phyloP scores from a whole-genome alignment of 2,797 vertebrate genomes.

The Ctenochaetus hawaiiensis region DNA sequence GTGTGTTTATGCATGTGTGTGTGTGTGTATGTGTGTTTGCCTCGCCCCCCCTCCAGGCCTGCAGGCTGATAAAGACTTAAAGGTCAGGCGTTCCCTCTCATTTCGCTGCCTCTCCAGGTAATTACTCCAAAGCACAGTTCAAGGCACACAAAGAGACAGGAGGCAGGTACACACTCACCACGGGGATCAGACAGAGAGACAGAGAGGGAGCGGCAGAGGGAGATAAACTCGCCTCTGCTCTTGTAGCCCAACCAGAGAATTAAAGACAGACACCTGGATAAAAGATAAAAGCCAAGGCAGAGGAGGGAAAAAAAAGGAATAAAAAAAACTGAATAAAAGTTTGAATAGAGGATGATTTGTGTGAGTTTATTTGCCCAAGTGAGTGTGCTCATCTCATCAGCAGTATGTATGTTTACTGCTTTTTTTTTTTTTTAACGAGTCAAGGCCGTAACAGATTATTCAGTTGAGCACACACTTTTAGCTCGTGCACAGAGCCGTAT shows the following conservation, averaged over 20 bases:
- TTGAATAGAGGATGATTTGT: slow-evolving; percentile 41
- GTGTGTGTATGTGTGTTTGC: slow-evolving; percentile 32
- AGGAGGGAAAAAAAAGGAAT: not conserved
- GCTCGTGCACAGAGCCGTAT: slow-evolving; percentile 17
- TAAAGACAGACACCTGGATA: slow-evolving; percentile 55
- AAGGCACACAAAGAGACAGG: slow-evolving; percentile 65
- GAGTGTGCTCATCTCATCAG: not conserved
- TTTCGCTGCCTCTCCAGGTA: slow-evolving; percentile 73
- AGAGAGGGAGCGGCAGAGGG: slow-evolving; percentile 15
- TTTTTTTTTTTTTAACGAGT: not conserved
- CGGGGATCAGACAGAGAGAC: slow-evolving; percentile 52
- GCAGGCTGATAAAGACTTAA: slow-evolving; percentile 72
- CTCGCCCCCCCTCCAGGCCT: slow-evolving; percentile 37
- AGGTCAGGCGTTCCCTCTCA: slow-evolving; percentile 77
- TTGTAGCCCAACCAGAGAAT: slow-evolving; percentile 61
- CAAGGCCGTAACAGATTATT: slow-evolving; percentile 31
- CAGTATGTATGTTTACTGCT: too few species aligned
- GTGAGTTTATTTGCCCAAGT: slow-evolving; percentile 11
- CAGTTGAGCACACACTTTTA: slow-evolving; percentile 23
- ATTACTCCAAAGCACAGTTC: slow-evolving; percentile 76
- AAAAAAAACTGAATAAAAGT: slow-evolving; percentile 5
- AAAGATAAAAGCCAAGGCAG: slow-evolving; percentile 51
- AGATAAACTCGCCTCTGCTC: slow-evolving; percentile 64
- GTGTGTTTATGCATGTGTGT: not conserved
- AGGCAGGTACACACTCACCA: slow-evolving; percentile 59